Evolutionary conservation across 2,888 invertebrate species (phyloP), one percentile per base, ranked within the genome.

Genomic region (Drosophila macrospina): DNA sequence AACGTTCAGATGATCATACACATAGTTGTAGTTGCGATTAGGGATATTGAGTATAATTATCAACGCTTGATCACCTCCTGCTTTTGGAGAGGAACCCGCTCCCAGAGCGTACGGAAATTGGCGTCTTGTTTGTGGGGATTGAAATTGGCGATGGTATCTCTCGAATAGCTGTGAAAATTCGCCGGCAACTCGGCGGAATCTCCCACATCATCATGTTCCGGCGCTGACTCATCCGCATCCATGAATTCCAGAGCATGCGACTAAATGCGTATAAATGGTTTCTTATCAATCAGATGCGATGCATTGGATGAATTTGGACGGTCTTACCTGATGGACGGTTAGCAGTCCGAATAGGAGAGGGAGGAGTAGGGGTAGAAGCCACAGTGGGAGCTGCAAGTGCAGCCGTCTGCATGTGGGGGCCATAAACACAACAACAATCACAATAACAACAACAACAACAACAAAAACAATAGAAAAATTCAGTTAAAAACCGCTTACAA

Each of bases 91-190:
- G 82, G 82, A 41, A 82, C 69, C 0, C 72, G 72, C 39, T 82
- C 82, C 82, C 82, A 82, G 1, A 68, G 56, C 5, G 78, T 70
- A 5, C 78, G 82, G n/a, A 87, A 82, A 7, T 72, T 65, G 0
- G 67, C 55, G 30, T 82, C 88, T 10, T 54, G 24, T 11, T 85
- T 81, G 5, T 66, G 74, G 0, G 88, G 88, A 69, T 75, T 87
- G 13, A 78, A 87, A 8, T 75, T 85, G 7, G 68, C 82, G 37
- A 82, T 78, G n/a, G 82, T 82, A 13, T 82, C 82, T 26, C 70
- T 69, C 6, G 75, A 65, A 11, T 82, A 82, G 60, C 67, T 72
- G 0, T 74, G 82, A 20, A 78, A 45, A 1, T 45, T 41, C 0
- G 45, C 26, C 0, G 75, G 88, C 48, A 75, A 42, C 32, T 82